Base-by-base conservation (phyloP, 2,888 invertebrate genomes). In the Cybosia mesomella region DNA sequence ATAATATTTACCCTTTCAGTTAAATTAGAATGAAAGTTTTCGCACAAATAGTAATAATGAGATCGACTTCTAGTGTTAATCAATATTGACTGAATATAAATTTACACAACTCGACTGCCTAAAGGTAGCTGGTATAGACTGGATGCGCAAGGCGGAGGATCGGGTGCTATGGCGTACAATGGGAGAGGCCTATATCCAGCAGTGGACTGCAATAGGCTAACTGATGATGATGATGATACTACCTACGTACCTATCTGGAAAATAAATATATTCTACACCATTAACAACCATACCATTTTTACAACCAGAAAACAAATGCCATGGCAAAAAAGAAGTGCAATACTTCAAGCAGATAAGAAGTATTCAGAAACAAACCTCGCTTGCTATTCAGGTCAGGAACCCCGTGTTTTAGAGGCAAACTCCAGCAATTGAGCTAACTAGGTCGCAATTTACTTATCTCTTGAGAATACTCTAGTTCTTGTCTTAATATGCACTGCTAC, bases 381-480 rank as follows among this genome's bases (percentile, higher is more conserved):
- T 82, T 82, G 72, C 71, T 77, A 82, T 81, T 81, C 80, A 82
- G 64, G 64, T 71, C 72, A 72, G 66, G 72, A 72, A 72, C 72
- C 76, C 71, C 61, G 66, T 73, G 76, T 73, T 81, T 82, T 71
- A 76, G 79, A 73, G 73, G 72, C 76, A 74, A 82, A 81, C 83
- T 82, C 76, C 69, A 76, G 81, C 78, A 82, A 82, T 82, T 78
- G 76, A 75, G 74, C 76, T 82, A 81, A 82, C 82, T 81, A 76
- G 80, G 80, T 81, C 81, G 73, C 70, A 80, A 74, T 82, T 82
- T 76, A 76, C 76, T 80, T 81, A 81, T 81, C 80, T 80, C 81
- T 72, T 63, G 81, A 72, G 76, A 64, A 73, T 78, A 72, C 71
- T 66, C 70, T 69, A 69, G 74, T 73, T 74, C 79, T 78, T 76